Base-by-base conservation (phyloP, 2,797 vertebrate species). In the Helicolenus hilgendorfi region DNA sequence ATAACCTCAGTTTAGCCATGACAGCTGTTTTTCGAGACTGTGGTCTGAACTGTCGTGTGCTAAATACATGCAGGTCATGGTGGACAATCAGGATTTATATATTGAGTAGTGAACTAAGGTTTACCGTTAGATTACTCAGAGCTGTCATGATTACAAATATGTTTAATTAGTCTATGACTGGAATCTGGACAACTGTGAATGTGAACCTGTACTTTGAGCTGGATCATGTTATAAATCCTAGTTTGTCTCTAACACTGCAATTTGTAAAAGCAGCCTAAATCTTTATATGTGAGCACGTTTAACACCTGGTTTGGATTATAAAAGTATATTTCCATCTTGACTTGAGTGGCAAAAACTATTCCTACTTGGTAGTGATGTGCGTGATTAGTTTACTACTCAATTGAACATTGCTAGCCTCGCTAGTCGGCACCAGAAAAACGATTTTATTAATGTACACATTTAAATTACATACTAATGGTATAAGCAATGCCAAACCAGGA, bases 1-100 rank as follows among this genome's bases (percentile, higher is more conserved):
- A 92, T 77, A 76, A 89, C 85, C 72, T 67, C 63, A 31, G 53
- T 83, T 88, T 69, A 56, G 86, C 76, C 26, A 3, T 0, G 56
- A 31, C 63, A 71, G 89, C 89, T 85, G 85, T 77, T 85, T 81
- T 78, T 77, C 24, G 59, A 62, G 64, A 27, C 76, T 84, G 78
- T 18, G 80, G 86, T 86, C 41, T 75, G 7, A 49, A 22, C 58
- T 64, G 63, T 78, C 69, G 29, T 29, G 67, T 72, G 59, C 11
- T 26, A 67, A 81, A 45, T n/a, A 33, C 68, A 22, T 0, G 20
- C 72, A 70, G 81, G 45, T 71, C 63, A 38, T 35, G 15, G 41
- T 72, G 74, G 72, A 84, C 65, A 22, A 64, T 72, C 20, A 38
- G 13, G 24, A 5, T 22, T 11, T 15, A 0, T 8, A 49, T 49